Percentiles rank a stretch among this genome's conserved stretches.
Evolutionary conservation across 2,797 vertebrate species (phyloP).

Genomic region (Hydrolagus colliei): DNA sequence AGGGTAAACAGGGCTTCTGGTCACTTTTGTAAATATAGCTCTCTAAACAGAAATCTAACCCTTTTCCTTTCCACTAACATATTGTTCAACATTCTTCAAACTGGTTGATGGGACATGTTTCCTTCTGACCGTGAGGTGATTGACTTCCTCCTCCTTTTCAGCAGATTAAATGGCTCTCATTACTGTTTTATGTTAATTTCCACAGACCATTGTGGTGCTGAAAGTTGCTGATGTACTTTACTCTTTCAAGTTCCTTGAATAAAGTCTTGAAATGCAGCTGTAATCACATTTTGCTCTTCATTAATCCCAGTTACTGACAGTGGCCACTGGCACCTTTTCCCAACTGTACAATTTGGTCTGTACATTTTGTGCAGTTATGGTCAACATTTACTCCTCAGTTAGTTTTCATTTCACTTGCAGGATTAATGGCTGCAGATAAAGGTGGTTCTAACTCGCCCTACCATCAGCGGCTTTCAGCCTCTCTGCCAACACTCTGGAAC

Average conservation of each 20-base stretch:
- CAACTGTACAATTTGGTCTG: neutral
- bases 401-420: neutral
- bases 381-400: neutral
- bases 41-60: neutral
- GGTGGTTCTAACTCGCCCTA: no score
- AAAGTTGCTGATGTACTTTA: conserved; percentile 8
- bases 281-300: neutral
- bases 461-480: no score
- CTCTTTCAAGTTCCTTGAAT: conserved; percentile 5
- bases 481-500: no score
- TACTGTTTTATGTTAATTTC: conserved; percentile 16
- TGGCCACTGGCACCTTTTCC: neutral
- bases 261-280: conserved; percentile 8
- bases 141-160: neutral
- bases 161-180: neutral
- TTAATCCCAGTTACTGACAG: neutral
- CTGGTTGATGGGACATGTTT: conserved; percentile 7
- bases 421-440: no score
- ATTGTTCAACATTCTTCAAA: neutral
- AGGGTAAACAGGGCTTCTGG: neutral
- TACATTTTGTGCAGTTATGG: neutral
- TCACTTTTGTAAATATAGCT: neutral
- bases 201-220: neutral
- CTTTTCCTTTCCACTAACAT: neutral
- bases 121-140: neutral